Evolutionary conservation across 2,888 invertebrate genomes (phyloP), one percentile per base, ranked within the genome.

Genomic region (Zygogramma bicolorata): DNA sequence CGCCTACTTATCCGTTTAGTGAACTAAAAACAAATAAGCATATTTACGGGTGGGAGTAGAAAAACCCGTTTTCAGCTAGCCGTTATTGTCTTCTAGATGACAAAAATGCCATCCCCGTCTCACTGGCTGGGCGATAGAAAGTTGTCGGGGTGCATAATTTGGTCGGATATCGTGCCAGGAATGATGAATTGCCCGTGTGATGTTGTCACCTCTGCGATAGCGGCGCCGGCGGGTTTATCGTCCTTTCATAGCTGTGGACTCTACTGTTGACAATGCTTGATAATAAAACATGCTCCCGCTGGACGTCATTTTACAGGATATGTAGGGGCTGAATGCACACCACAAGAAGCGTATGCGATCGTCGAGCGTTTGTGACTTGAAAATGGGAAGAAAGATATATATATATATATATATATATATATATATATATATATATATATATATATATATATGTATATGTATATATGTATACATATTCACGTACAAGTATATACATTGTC

Each of bases 151-250:
- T 53, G 53, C 68, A 71, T 78, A 77, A 75, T 79, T 77, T 79
- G 75, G 77, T 74, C 71, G 59, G 73, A 70, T 31, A 46, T 66
- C 65, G 60, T 63, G 61, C 71, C 74, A 62, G 67, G 49, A 57
- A 75, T 81, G 81, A 81, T 81, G 75, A 81, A 81, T 80, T 76
- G 78, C 71, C 73, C 76, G 57, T 70, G 78, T 79, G 78, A 71
- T 75, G 79, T 80, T 81, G 80, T 78, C 81, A 80, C 77, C 77
- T 78, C 68, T 61, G 65, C 71, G 76, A 75, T 75, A 75, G 73
- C 42, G 65, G 70, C 66, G 62, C 71, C 42, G 65, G 70, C 66
- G 62, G 72, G 75, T 75, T 73, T 73, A 73, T 75, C 71, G 73
- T 46, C 71, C 75, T 71, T 73, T 67, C 71, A 71, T 66, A 46